Evolutionary conservation across 2,888 invertebrate species (phyloP).

Genomic region (Clitarchus hookeri): DNA sequence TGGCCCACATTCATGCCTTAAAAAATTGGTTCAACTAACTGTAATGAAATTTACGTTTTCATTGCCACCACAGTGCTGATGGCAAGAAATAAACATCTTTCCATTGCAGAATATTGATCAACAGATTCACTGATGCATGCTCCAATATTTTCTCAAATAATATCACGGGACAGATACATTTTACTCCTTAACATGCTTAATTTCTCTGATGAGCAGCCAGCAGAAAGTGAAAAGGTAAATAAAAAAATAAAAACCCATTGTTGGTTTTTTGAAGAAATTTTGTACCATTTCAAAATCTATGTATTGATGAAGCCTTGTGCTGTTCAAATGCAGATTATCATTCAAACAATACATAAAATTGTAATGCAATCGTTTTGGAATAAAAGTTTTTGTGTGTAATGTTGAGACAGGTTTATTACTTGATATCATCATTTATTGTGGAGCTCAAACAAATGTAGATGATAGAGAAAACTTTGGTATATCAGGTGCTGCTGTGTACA

Average conservation of each 20-base stretch:
- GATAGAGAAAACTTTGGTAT: conserved; percentile 30
- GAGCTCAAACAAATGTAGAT: conserved; percentile 24
- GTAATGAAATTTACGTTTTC: neutral
- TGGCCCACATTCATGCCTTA: too few species aligned
- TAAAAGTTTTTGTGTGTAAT: neutral
- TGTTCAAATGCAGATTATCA: neutral
- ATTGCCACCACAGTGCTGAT: neutral
- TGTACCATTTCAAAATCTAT: neutral
- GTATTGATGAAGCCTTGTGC: conserved; percentile 10
- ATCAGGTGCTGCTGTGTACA: conserved; percentile 36
- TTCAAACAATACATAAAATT: neutral
- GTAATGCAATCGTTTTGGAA: neutral
- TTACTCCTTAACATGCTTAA: neutral
- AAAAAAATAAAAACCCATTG: neutral
- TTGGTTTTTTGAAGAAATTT: neutral
- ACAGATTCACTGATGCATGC: neutral
- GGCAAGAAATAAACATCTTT: neutral
- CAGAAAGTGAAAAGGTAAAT: neutral
- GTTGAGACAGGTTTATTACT: conserved; percentile 22
- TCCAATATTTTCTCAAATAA: conserved; percentile 1
- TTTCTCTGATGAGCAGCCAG: neutral
- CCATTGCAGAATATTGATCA: neutral
- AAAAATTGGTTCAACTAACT: too few species aligned
- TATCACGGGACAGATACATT: neutral
- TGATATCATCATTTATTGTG: conserved; percentile 35